phyloP scores from a whole-genome alignment of 2,888 invertebrate species.

The Tetramorium bicarinatum region DNA sequence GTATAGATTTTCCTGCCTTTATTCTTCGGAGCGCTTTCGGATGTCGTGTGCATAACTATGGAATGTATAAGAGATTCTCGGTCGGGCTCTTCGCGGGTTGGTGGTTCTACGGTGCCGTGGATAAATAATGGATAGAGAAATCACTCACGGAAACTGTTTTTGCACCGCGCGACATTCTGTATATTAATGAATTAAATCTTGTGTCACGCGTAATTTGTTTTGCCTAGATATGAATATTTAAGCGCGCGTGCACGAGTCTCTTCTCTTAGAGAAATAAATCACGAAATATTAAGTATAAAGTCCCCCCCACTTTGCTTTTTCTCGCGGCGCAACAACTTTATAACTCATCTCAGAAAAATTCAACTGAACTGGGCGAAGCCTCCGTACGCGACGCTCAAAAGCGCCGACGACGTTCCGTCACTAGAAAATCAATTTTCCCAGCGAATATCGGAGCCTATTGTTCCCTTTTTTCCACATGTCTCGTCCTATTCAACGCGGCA shows the following conservation, averaged over 20 bases:
- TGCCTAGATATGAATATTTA: not conserved
- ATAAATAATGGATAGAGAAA: conserved; percentile 36
- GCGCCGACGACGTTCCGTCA: conserved; percentile 62
- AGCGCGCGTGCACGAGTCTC: not conserved
- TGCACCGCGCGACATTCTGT: not conserved
- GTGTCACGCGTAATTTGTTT: conserved; percentile 1
- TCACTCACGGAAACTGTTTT: conserved; percentile 5
- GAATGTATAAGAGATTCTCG: conserved; percentile 35
- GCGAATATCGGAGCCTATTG: conserved; percentile 71
- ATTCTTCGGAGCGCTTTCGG: conserved; percentile 38
- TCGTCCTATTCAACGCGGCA: conserved; percentile 61
- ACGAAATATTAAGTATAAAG: not conserved
- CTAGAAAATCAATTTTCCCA: conserved; percentile 76
- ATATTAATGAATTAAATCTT: conserved; percentile 7
- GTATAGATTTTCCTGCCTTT: conserved; percentile 39
- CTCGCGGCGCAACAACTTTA: not conserved
- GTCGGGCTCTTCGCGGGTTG: not conserved
- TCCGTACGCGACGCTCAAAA: conserved; percentile 56
- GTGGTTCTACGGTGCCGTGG: not conserved
- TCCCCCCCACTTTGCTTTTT: not conserved
- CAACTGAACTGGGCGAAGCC: not conserved
- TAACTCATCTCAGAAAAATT: not conserved
- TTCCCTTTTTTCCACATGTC: conserved; percentile 60
- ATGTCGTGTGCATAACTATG: not conserved
- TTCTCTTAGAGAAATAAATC: not conserved